These are phyloP conservation scores for Pituophis catenifer DNA, from an alignment of 2,113 vertebrate genomes.

Conservation along the genomic window DNA sequence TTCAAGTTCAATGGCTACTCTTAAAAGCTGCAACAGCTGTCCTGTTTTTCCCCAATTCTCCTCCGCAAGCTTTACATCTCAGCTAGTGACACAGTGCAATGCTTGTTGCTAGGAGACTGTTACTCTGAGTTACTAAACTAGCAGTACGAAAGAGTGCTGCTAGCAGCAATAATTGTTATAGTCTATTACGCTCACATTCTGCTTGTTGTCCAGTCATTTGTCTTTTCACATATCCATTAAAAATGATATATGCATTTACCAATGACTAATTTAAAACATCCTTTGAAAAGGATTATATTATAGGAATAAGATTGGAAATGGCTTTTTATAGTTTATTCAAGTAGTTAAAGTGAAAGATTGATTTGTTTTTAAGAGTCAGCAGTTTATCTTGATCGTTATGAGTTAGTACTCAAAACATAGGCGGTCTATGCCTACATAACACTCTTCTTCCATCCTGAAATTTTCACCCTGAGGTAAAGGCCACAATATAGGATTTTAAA, in stretches of 20 bases:
- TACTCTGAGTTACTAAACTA: slow-evolving; percentile 73
- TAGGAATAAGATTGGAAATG: neutral
- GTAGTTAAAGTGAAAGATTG: neutral
- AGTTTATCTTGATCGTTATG: neutral
- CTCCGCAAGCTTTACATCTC: slow-evolving; percentile 39
- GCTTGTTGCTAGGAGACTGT: slow-evolving; percentile 84
- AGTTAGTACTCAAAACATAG: neutral
- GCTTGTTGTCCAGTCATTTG: slow-evolving; percentile 15
- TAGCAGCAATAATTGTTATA: slow-evolving; percentile 32
- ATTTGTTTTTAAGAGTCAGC: slow-evolving; percentile 16
- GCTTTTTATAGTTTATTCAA: neutral
- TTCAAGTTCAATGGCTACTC: slow-evolving; percentile 1
- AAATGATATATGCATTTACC: slow-evolving; percentile 1
- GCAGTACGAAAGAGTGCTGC: slow-evolving; percentile 57
- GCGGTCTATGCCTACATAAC: neutral
- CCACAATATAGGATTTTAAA: neutral
- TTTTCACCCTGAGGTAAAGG: neutral
- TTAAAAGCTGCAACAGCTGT: slow-evolving; percentile 48
- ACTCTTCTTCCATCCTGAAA: neutral
- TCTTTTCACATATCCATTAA: neutral
- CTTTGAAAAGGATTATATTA: neutral
- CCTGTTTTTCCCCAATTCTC: neutral
- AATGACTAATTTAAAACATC: neutral
- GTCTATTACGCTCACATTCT: slow-evolving; percentile 37
- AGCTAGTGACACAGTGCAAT: slow-evolving; percentile 58